Evolutionary conservation across 2,888 invertebrate genomes (phyloP), one percentile per base, ranked within the genome.

Genomic region (Pandemis cinnamomeana): DNA sequence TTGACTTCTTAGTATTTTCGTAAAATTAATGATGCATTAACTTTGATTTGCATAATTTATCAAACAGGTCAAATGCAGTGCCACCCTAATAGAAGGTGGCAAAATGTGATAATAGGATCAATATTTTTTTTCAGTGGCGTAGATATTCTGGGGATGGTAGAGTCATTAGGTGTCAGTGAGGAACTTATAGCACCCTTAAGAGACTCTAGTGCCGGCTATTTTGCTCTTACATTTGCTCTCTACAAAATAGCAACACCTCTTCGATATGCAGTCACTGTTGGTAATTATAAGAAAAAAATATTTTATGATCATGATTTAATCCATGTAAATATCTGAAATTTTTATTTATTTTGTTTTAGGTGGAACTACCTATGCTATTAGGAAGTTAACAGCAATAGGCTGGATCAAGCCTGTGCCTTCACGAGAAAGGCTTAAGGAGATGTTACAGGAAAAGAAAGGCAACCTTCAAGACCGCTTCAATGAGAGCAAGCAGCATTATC

Each of bases 211-310:
- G 97, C 98, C 87, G 99, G 99, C 11, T 97, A 98, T 88, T 92
- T 98, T 86, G 99, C 99, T 8, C 94, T 99, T 53, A 96, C 99
- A 0, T 98, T 98, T 91, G 97, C 98, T 60, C 95, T 99, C 81
- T 99, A 99, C 90, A 99, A 99, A 95, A 95, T 99, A 79, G 96
- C 96, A 44, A 98, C 99, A 8, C 99, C 99, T 4, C 89, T 97
- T 13, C 95, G 99, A 80, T 99, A 99, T 90, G 97, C 98, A n/a
- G 96, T 98, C 1, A 99, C 99, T 67, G 87, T 99, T 86, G 98
- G 97, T 97, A 94, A 94, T 87, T 71, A 44, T 5, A 10, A 11
- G 5, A 10, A 58, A 27, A 8, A 58, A 2, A 0, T 20, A 55
- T 10, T 55, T 20, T 20, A 10, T 20, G n/a, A 53, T 8, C 3